These are phyloP conservation scores for Onychomys leucogaster DNA, from an alignment of 2,797 vertebrate genomes.

Conservation along the genomic window DNA sequence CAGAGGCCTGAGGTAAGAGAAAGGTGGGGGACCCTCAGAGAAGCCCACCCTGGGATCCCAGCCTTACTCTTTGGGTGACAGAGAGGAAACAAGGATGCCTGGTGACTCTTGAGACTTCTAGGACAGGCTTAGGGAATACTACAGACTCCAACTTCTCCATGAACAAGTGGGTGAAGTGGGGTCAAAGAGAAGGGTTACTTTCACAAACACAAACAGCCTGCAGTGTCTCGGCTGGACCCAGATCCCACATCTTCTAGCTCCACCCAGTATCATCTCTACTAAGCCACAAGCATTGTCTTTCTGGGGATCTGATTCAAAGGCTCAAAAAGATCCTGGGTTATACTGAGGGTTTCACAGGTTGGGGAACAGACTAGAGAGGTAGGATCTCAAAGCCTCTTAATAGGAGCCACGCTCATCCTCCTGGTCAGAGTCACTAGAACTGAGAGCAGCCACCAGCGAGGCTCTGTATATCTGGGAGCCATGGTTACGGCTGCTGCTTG, in stretches of 20 bases:
- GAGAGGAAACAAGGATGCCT: background rate
- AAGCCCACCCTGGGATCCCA: background rate
- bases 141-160: background rate
- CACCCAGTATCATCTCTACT: too few relatives aligned
- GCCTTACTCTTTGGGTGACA: background rate
- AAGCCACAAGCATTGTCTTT: background rate
- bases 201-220: conserved; percentile 21
- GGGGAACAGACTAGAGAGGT: background rate
- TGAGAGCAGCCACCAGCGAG: conserved; percentile 42
- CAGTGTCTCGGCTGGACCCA: background rate
- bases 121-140: background rate
- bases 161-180: background rate
- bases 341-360: background rate
- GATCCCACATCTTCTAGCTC: background rate
- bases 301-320: background rate
- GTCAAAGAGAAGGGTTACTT: background rate
- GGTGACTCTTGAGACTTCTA: background rate
- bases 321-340: background rate
- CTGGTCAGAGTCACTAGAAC: conserved; percentile 37
- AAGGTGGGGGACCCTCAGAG: background rate
- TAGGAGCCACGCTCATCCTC: background rate
- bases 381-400: background rate
- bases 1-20: background rate
- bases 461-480: conserved; percentile 79
- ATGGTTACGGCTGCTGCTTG: conserved; percentile 79